These are phyloP conservation scores for Peromyscus aztecus DNA, from an alignment of 2,797 vertebrate species.

Conservation along the genomic window DNA sequence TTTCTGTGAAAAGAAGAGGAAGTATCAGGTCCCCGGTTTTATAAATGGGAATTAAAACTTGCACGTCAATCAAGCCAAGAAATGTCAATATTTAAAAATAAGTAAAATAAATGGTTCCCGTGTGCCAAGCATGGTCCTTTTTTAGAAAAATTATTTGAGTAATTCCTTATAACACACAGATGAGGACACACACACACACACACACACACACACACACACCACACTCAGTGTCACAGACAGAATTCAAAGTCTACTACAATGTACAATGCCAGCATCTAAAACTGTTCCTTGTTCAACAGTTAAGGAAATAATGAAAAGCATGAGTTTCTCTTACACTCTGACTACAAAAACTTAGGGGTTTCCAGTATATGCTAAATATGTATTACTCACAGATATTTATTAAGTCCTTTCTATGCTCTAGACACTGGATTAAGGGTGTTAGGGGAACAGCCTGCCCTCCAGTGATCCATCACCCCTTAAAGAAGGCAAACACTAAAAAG, in stretches of 20 bases:
- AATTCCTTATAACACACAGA: constrained; percentile 25
- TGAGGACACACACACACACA: not conserved
- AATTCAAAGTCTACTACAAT: constrained; percentile 30
- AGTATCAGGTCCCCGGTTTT: not conserved
- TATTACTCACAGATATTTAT: constrained; percentile 8
- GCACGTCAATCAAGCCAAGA: constrained; percentile 23
- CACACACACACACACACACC: no score
- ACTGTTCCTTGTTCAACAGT: not conserved
- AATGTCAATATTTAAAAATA: constrained; percentile 36
- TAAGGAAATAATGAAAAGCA: constrained; percentile 45
- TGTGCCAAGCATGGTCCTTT: not conserved
- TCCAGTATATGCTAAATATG: constrained; percentile 14
- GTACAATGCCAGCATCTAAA: not conserved
- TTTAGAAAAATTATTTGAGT: not conserved
- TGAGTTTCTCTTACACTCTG: not conserved
- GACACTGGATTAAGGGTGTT: not conserved
- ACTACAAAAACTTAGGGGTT: not conserved
- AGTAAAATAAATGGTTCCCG: constrained; percentile 25
- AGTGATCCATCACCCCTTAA: not conserved
- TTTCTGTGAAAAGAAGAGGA: constrained; percentile 30
- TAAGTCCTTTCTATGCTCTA: not conserved
- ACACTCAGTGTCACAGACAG: not conserved
- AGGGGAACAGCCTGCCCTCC: not conserved
- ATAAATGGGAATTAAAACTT: constrained; percentile 8
- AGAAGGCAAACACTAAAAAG: constrained; percentile 15